Conservation (phyloP, 2,113 vertebrate genomes). For the Esox niger region DNA sequence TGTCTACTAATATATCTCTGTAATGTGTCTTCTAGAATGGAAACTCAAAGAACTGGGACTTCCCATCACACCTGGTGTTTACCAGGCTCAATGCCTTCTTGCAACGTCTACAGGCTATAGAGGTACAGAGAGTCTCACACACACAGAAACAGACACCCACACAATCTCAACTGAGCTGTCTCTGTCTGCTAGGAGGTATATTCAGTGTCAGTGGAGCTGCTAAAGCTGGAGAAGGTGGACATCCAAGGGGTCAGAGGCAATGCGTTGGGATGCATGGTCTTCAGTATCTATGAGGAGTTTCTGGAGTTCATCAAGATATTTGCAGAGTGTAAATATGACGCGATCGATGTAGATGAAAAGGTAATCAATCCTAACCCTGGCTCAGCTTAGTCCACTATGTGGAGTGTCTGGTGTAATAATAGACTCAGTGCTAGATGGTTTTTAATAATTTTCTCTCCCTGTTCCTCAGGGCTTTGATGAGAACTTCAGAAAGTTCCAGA, state of each 20-base stretch:
- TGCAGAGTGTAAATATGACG: slow-evolving; percentile 67
- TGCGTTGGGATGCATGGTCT: slow-evolving; percentile 49
- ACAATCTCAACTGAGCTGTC: neutral
- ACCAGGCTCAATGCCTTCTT: slow-evolving; percentile 68
- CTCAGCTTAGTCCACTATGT: no score
- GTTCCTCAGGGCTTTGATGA: slow-evolving; percentile 59
- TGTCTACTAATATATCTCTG: neutral
- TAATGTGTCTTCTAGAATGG: slow-evolving; percentile 47
- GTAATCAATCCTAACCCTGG: slow-evolving; percentile 49
- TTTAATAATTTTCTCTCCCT: slow-evolving; percentile 6
- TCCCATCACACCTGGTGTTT: slow-evolving; percentile 66
- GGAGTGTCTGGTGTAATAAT: no score
- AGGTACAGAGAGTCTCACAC: slow-evolving; percentile 58
- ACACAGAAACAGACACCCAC: slow-evolving; percentile 1
- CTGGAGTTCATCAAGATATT: slow-evolving; percentile 68
- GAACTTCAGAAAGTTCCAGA: slow-evolving; percentile 68
- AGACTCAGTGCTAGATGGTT: no score
- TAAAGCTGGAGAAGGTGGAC: slow-evolving; percentile 72
- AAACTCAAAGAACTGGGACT: slow-evolving; percentile 61
- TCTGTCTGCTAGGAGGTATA: slow-evolving; percentile 65
- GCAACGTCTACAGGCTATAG: slow-evolving; percentile 59
- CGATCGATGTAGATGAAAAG: slow-evolving; percentile 65
- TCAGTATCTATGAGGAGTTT: slow-evolving; percentile 67
- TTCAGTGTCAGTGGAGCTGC: slow-evolving; percentile 58
- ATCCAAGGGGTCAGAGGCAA: slow-evolving; percentile 67